Conservation (phyloP, 2,797 vertebrate species). For the Tenualosa thibaudeaui region DNA sequence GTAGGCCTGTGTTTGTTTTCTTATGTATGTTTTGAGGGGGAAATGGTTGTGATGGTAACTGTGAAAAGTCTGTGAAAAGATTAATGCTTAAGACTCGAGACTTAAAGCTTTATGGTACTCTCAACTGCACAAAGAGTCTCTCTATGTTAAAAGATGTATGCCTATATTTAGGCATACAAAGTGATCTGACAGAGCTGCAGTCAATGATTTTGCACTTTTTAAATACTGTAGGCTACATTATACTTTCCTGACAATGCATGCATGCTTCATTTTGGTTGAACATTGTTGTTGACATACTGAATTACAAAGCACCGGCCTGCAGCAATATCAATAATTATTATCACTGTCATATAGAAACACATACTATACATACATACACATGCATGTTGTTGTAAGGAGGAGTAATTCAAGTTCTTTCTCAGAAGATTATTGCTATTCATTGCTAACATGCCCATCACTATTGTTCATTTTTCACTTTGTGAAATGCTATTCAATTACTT, state of each 20-base stretch:
- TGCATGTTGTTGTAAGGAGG: background rate
- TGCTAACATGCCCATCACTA: background rate
- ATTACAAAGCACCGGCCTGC: background rate
- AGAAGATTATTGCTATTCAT: background rate
- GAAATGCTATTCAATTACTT: no score
- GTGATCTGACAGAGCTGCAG: background rate
- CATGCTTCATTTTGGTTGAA: constrained; percentile 2
- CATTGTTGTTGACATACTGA: background rate
- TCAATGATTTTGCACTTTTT: background rate
- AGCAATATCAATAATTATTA: background rate
- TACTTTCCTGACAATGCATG: background rate
- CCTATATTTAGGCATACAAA: no score
- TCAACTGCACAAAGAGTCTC: no score
- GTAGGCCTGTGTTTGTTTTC: background rate
- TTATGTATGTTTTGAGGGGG: background rate
- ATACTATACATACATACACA: no score
- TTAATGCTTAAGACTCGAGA: no score
- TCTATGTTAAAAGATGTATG: no score
- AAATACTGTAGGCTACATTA: background rate
- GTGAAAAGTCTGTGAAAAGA: no score
- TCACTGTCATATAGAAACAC: background rate
- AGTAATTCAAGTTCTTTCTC: no score
- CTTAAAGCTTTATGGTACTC: no score
- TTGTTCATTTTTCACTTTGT: no score
- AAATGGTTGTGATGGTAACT: background rate